Percentiles rank a stretch among this genome's conserved stretches.
Conservation (phyloP, 2,113 vertebrate genomes). For the Colossoma macropomum region DNA sequence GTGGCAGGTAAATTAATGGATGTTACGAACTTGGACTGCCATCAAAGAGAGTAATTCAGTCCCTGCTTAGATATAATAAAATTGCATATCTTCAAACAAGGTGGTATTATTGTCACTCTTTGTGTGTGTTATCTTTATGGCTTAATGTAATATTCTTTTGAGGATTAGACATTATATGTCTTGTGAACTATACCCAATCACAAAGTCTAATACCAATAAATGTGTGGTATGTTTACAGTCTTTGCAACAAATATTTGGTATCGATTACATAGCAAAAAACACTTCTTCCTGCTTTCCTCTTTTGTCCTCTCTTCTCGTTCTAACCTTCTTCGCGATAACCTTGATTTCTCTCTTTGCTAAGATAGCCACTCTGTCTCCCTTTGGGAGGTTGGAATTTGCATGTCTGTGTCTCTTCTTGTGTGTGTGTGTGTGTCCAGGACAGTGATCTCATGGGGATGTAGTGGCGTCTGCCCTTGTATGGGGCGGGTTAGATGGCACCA, state of each 20-base stretch:
- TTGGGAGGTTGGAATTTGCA: constrained; percentile 22
- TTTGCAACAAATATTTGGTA: not conserved
- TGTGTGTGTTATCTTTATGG: not conserved
- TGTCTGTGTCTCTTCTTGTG: constrained; percentile 3
- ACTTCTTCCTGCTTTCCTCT: not conserved
- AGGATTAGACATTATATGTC: constrained; percentile 2
- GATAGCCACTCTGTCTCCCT: not conserved
- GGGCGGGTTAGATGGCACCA: constrained; percentile 34
- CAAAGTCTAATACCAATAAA: constrained; percentile 1
- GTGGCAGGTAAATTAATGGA: constrained; percentile 35
- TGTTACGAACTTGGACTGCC: constrained; percentile 36
- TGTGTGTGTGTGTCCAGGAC: not conserved
- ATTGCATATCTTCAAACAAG: constrained; percentile 13
- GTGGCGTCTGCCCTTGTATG: constrained; percentile 47
- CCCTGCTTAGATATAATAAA: constrained; percentile 24
- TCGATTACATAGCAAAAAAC: not conserved
- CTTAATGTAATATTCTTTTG: not conserved
- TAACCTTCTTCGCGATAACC: constrained; percentile 8
- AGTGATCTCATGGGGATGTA: constrained; percentile 29
- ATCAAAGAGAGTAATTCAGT: constrained; percentile 39
- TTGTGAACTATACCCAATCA: not conserved
- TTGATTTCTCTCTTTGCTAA: not conserved
- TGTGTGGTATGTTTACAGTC: constrained; percentile 2
- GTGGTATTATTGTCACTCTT: constrained; percentile 24
- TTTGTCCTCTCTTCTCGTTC: not conserved